phyloP scores from a whole-genome alignment of 2,113 vertebrate genomes.

The Rallus limicola region DNA sequence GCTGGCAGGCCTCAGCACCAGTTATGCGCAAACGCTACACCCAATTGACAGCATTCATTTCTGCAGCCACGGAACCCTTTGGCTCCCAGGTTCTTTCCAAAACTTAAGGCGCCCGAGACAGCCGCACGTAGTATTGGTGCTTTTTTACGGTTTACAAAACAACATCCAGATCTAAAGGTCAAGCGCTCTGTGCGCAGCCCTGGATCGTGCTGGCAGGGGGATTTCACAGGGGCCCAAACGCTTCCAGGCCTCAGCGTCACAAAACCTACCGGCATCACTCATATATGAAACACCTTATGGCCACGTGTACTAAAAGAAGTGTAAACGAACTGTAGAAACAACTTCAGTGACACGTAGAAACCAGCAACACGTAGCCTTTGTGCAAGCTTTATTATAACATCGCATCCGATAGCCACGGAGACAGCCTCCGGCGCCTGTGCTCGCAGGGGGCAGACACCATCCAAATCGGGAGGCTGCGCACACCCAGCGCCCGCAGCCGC shows the following conservation, averaged over 20 bases:
- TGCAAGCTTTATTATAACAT: neutral
- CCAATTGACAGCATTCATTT: neutral
- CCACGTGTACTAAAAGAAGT: neutral
- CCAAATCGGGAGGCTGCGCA: accelerated
- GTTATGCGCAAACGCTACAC: accelerated
- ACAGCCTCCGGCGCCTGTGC: neutral
- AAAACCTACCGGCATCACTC: neutral
- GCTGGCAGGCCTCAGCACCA: neutral
- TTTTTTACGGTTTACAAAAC: neutral
- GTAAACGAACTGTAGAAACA: accelerated
- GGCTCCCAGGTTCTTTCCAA: neutral
- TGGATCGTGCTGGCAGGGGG: neutral
- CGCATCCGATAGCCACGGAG: accelerated
- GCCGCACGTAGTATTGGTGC: neutral
- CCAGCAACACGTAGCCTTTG: neutral
- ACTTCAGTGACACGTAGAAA: neutral
- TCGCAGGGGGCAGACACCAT: neutral
- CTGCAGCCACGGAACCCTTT: neutral
- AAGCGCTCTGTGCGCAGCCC: accelerated
- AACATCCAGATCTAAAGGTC: neutral
- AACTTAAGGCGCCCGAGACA: neutral
- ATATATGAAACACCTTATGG: accelerated
- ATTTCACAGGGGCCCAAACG: accelerated
- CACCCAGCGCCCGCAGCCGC: neutral
- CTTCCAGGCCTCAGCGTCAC: neutral